Evolutionary conservation across 2,113 vertebrate genomes (phyloP), one percentile per base, ranked within the genome.

Genomic region (Steatornis caripensis): DNA sequence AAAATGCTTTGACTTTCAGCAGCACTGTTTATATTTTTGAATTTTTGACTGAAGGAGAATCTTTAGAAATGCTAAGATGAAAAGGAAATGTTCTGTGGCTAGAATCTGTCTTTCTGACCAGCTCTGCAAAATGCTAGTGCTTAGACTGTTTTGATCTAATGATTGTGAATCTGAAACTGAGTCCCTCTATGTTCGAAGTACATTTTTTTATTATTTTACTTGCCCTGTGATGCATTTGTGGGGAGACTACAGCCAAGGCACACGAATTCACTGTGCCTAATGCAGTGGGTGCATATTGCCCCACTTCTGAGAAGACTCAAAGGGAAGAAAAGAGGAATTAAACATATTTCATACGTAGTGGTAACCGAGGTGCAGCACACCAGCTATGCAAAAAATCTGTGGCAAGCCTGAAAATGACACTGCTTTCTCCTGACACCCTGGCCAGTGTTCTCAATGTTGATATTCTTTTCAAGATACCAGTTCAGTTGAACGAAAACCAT

Each of bases 331-430:
- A 53, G 89, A 79, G 48, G 37, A 87, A 90, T 72, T 81, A 83
- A 89, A 65, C 37, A 53, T 49, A 58, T 87, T 97, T 96, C 95
- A 53, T 82, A 20, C 65, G 69, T 89, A 6, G n/a, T 49, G 57
- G 12, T 76, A 45, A 51, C 57, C 5, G 3, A 82, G 81, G 87
- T 76, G 65, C 45, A 53, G 49, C 81, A n/a, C 8, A 39, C 27
- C 26, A 94, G 24, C 39, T 70, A 29, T 36, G 71, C 30, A 54
- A 16, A 86, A 90, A 70, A 55, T 41, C 10, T 57, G 27, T 86
- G 27, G 45, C 24, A 57, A 82, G 29, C 51, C 77, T 84, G 36
- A 84, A 86, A 91, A 75, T 70, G 29, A 15, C 48, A 62, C 20
- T 87, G 2, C 22, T 84, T 69, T 89, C 46, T 91, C 22, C 66